These are phyloP conservation scores for Bembecia ichneumoniformis DNA, from an alignment of 2,888 invertebrate genomes.

Conservation along the genomic window DNA sequence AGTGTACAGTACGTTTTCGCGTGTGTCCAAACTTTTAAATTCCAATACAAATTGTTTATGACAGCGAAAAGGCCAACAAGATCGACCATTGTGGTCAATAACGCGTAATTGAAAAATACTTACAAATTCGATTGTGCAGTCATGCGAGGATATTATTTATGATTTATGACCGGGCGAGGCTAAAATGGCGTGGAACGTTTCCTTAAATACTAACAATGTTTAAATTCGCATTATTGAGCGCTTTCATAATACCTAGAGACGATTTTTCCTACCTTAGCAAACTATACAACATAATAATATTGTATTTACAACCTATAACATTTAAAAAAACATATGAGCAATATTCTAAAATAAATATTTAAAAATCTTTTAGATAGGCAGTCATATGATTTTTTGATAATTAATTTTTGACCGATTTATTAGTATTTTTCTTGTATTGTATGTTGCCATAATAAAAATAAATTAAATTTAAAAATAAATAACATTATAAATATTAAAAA, in stretches of 20 bases:
- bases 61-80: conserved; percentile 56
- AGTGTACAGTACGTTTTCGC: conserved; percentile 16
- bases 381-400: too few relatives aligned
- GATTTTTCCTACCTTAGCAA: neutral
- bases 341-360: too few relatives aligned
- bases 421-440: too few relatives aligned
- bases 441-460: too few relatives aligned
- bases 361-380: too few relatives aligned
- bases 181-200: conserved; percentile 34
- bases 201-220: conserved; percentile 19
- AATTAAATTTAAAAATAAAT: too few relatives aligned
- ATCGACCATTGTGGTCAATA: conserved; percentile 63
- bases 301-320: neutral
- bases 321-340: too few relatives aligned
- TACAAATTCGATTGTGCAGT: conserved; percentile 62
- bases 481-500: too few relatives aligned
- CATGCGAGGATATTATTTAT: conserved; percentile 47
- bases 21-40: conserved; percentile 18
- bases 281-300: neutral
- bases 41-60: conserved; percentile 50
- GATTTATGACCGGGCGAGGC: conserved; percentile 52
- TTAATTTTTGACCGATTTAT: too few relatives aligned
- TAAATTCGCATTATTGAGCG: conserved; percentile 9
- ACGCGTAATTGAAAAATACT: conserved; percentile 67
- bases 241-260: neutral